Conservation (phyloP, 2,113 vertebrate species). For the Chauna torquata region DNA sequence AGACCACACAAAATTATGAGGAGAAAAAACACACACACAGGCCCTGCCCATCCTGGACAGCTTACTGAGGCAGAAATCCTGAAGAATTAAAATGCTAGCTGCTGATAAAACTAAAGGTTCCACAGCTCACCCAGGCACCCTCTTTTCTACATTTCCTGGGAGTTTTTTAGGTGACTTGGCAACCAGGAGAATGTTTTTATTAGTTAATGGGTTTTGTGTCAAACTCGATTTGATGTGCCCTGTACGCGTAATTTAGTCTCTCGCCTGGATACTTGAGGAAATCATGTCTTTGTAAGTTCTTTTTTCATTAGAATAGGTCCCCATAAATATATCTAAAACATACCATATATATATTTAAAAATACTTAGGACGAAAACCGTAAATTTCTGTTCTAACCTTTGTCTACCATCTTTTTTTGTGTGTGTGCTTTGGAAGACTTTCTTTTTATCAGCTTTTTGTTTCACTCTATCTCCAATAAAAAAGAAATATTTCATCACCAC, state of each 20-base stretch:
- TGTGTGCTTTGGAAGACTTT: neutral
- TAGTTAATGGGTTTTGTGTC: neutral
- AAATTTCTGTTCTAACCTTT: neutral
- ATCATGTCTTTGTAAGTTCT: neutral
- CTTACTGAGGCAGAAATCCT: neutral
- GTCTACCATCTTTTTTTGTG: neutral
- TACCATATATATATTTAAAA: neutral
- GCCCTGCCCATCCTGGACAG: neutral
- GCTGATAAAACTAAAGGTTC: neutral
- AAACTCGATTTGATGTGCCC: constrained; percentile 1
- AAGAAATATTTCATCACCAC: neutral
- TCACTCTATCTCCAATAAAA: neutral
- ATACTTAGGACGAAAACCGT: neutral
- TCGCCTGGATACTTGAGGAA: neutral
- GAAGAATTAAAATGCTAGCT: neutral
- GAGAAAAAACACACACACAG: neutral
- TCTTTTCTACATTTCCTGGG: neutral
- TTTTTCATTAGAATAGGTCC: neutral
- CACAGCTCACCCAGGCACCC: neutral
- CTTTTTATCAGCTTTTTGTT: neutral
- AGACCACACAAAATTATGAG: neutral
- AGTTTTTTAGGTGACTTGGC: neutral
- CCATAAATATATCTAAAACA: neutral
- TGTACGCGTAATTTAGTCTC: neutral
- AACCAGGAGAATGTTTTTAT: constrained; percentile 23